These are phyloP conservation scores for Tapirus indicus DNA, from an alignment of 2,797 vertebrate species.

Conservation along the genomic window DNA sequence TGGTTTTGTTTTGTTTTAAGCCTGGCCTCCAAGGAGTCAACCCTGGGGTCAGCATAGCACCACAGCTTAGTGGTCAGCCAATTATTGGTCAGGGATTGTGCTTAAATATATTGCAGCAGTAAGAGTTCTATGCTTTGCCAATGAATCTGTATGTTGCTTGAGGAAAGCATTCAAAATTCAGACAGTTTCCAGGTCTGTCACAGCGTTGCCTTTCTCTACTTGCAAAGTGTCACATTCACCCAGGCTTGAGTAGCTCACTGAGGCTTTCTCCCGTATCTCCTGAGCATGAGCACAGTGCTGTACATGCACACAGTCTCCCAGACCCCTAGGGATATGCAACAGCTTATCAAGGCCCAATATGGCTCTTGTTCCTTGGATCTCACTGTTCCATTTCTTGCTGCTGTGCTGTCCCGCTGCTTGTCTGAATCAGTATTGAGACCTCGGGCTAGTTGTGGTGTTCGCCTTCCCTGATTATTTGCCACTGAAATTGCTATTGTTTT, in stretches of 20 bases:
- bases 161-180: conserved; percentile 4
- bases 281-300: not conserved
- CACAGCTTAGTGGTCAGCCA: not conserved
- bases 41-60: not conserved
- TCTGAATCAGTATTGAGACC: not conserved
- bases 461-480: conserved; percentile 11
- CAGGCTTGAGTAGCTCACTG: not conserved
- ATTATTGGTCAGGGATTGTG: not conserved
- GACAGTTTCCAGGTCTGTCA: not conserved
- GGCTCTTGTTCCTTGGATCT: not conserved
- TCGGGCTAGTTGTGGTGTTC: not conserved
- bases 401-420: not conserved
- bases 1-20: not conserved
- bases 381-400: not conserved
- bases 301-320: not conserved
- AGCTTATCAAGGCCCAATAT: not conserved
- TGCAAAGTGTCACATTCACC: not conserved
- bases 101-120: not conserved
- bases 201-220: not conserved
- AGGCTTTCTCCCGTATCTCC: not conserved
- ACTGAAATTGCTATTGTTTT: conserved; percentile 40
- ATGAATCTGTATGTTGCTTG: not conserved
- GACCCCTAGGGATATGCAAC: not conserved
- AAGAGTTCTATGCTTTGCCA: not conserved
- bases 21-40: not conserved